These are phyloP conservation scores for Galbula dea DNA, from an alignment of 2,113 vertebrate genomes.

Conservation along the genomic window DNA sequence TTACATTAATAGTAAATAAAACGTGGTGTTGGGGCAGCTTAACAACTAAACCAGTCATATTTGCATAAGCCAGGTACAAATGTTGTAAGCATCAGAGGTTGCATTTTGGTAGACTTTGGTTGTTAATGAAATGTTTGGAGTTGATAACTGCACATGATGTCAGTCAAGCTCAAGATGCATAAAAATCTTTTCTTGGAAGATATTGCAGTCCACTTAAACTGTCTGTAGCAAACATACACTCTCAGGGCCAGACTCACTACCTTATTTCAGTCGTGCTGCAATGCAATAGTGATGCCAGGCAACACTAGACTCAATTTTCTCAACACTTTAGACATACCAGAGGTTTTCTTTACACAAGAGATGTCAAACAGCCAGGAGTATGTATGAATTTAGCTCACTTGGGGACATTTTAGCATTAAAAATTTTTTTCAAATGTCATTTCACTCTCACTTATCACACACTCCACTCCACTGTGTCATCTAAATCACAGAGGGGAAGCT, in stretches of 20 bases:
- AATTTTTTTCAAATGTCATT: not conserved
- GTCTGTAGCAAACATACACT: not conserved
- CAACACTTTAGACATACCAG: not conserved
- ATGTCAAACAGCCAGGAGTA: not conserved
- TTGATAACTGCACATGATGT: not conserved
- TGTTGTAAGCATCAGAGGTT: not conserved
- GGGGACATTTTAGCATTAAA: not conserved
- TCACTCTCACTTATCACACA: conserved; percentile 8
- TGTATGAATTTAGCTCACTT: not conserved
- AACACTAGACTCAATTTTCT: not conserved
- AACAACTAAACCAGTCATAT: not conserved
- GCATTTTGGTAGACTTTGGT: not conserved
- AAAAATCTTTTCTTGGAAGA: not conserved
- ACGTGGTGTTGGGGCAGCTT: rapidly evolving
- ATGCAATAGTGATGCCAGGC: not conserved
- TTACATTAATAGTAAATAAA: not conserved
- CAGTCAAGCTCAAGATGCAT: not conserved
- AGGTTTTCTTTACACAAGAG: not conserved
- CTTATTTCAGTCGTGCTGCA: not conserved
- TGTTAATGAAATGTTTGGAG: not conserved
- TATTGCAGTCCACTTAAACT: not conserved
- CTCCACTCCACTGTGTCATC: not conserved
- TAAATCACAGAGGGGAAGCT: not conserved
- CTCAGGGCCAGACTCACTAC: not conserved
- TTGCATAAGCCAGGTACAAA: not conserved